Conservation (phyloP, 2,113 vertebrate genomes). For the Raja brachyura region DNA sequence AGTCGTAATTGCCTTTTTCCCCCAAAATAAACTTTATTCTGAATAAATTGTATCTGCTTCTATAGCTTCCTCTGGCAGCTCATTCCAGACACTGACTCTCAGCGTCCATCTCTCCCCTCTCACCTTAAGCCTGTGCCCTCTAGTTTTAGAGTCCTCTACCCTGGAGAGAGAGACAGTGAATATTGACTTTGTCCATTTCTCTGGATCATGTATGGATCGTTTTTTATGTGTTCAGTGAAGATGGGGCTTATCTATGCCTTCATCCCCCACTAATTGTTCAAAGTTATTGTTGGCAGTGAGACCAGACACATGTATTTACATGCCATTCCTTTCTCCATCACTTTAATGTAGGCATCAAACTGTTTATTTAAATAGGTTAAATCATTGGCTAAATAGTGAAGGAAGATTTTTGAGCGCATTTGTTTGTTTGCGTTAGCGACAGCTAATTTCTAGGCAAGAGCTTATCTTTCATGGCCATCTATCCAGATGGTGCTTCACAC, state of each 20-base stretch:
- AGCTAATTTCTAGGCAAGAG: neutral
- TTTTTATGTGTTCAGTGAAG: neutral
- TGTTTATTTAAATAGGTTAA: constrained; percentile 11
- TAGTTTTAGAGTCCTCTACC: too few species aligned
- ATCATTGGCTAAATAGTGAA: neutral
- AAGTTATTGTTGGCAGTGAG: neutral
- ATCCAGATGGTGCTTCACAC: neutral
- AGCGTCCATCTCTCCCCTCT: too few species aligned
- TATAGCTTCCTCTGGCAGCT: too few species aligned
- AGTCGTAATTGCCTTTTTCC: too few species aligned
- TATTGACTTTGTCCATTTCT: too few species aligned
- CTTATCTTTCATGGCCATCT: too few species aligned
- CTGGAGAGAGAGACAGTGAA: too few species aligned
- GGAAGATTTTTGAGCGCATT: neutral
- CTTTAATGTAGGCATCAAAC: neutral
- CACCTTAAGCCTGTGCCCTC: too few species aligned
- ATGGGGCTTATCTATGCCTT: neutral
- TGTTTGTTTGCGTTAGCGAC: neutral
- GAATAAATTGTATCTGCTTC: too few species aligned
- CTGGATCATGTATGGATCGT: neutral
- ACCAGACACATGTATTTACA: neutral
- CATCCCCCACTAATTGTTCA: neutral
- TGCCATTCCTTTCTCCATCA: neutral
- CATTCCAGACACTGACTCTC: too few species aligned
- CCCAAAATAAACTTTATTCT: too few species aligned